Conservation (phyloP, 2,888 invertebrate species). For the Charanyca ferruginea region DNA sequence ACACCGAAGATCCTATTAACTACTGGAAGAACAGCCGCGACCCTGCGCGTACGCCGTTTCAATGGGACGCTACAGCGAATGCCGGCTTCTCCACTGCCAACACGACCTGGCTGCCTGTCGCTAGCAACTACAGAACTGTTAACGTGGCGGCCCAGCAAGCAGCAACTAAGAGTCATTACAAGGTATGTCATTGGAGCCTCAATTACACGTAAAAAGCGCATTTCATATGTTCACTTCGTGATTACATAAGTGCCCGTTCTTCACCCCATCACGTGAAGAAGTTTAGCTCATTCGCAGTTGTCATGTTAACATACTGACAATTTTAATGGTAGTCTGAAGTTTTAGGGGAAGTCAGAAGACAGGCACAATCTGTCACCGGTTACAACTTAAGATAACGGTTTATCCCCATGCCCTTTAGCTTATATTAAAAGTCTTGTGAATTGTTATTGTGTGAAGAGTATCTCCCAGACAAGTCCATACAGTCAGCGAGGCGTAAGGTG, state of each 20-base stretch:
- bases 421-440: no score
- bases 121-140: slow-evolving; percentile 90
- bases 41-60: slow-evolving; percentile 92
- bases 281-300: no score
- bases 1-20: slow-evolving; percentile 91
- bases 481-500: no score
- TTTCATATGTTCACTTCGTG: background rate
- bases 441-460: no score
- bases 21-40: slow-evolving; percentile 92
- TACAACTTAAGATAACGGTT: no score
- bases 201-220: background rate
- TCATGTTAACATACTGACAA: no score
- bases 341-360: no score
- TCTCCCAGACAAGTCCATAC: no score
- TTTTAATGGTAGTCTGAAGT: no score
- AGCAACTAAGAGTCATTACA: slow-evolving; percentile 88
- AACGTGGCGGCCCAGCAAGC: slow-evolving; percentile 90
- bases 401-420: no score
- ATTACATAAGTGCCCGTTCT: background rate
- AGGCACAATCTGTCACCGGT: no score
- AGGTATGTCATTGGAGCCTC: slow-evolving; percentile 67
- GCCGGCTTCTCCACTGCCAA: slow-evolving; percentile 87
- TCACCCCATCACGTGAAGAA: no score
- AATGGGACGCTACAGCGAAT: slow-evolving; percentile 90
- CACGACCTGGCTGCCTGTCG: slow-evolving; percentile 92